Base-by-base conservation (phyloP, 2,113 vertebrate genomes). In the Nyctereutes procyonoides region DNA sequence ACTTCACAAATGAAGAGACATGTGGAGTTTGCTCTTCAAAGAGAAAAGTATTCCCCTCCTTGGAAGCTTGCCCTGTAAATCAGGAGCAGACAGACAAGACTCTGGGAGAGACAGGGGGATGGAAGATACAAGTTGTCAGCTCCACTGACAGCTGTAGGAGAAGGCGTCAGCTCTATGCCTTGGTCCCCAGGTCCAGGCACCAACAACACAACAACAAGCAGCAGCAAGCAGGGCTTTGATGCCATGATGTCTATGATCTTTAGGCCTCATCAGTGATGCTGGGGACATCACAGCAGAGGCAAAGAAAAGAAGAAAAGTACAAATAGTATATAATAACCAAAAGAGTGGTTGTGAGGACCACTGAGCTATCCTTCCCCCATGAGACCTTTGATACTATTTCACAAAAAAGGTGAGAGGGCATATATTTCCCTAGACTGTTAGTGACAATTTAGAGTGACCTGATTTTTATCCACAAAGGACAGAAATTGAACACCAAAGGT, bases 401-500 rank as follows among this genome's bases (percentile, higher is more conserved):
- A 16, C 30, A n/a, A 85, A 76, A 76, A 97, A 96, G 71, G 51
- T 9, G 8, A 69, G 13, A 28, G 8, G 65, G 5, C 1, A 7
- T 28, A 8, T 60, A 60, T 35, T 63, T 93, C 62, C 60, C 79
- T 82, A 38, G 35, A 83, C 35, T n/a, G 15, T 69, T 38, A 62
- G 14, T 80, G 55, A 73, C 32, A 51, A 19, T 60, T 32, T 38
- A 51, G 14, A 90, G 55, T 77, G 56, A 81, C 38, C 62, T 56
- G 83, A 79, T 32, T 85, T 86, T 83, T 92, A 90, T 32, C 83
- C 65, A 77, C 3, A 43, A 71, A 26, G 51, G 83, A 93, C 51
- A 97, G 51, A 90, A 67, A 80, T 69, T 81, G 81, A 83, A 94
- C 51, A 96, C 0, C 77, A 94, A 96, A 93, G 86, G 38, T 73